Percentiles rank a stretch among this genome's conserved stretches.
phyloP scores from a whole-genome alignment of 2,797 vertebrate genomes.

The Microchirus variegatus region DNA sequence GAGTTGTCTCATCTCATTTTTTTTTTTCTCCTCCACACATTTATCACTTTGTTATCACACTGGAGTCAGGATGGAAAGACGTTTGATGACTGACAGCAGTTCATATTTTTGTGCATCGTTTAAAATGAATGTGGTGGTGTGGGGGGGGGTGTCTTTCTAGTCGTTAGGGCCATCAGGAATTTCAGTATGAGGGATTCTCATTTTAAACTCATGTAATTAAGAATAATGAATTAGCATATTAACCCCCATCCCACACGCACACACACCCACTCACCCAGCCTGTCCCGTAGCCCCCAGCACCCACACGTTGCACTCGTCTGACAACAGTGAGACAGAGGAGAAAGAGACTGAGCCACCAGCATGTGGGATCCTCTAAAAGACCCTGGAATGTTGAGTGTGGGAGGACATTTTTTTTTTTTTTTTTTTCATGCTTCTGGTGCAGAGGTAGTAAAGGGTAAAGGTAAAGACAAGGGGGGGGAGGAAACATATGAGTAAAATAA shows the following conservation, averaged over 20 bases:
- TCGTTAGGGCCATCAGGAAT: not conserved
- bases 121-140: not conserved
- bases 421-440: conserved; percentile 51
- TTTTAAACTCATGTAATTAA: conserved; percentile 42
- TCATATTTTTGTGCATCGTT: not conserved
- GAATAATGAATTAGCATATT: conserved; percentile 59
- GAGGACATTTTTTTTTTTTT: conserved; percentile 61
- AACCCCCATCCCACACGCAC: conserved; percentile 8
- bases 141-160: not conserved
- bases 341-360: conserved; percentile 59
- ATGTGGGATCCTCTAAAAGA: conserved; percentile 68
- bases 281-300: conserved; percentile 51
- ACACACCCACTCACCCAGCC: conserved; percentile 48
- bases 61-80: conserved; percentile 18
- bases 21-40: conserved; percentile 34
- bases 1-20: conserved; percentile 38
- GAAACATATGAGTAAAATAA: not conserved
- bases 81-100: conserved; percentile 19
- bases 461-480: conserved; percentile 37
- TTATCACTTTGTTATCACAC: conserved; percentile 14
- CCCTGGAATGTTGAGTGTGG: conserved; percentile 74
- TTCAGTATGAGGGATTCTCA: conserved; percentile 23
- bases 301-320: conserved; percentile 61
- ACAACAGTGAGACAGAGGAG: conserved; percentile 50
- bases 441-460: conserved; percentile 43